Percentiles rank a stretch among this genome's conserved stretches.
These are phyloP conservation scores for Tinea pellionella DNA, from an alignment of 2,888 invertebrate species.

Conservation along the genomic window DNA sequence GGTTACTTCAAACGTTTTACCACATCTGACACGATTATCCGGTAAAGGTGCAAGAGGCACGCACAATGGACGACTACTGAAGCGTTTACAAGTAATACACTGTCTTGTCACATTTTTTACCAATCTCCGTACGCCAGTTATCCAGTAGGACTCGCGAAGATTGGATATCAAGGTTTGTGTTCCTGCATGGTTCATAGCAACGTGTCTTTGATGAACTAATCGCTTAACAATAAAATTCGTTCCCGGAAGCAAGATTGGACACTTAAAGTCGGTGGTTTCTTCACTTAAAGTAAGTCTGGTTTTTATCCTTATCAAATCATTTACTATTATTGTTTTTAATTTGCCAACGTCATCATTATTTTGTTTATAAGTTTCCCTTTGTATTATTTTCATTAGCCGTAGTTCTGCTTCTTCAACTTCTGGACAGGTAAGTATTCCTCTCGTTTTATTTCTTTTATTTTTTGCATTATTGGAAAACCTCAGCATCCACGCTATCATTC, in stretches of 20 bases:
- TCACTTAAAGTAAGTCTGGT: not conserved
- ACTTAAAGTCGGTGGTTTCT: not conserved
- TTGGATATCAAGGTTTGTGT: not conserved
- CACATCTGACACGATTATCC: not conserved
- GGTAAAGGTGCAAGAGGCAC: not conserved
- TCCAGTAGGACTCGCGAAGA: slow-evolving; percentile 14
- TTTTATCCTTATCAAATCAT: not conserved
- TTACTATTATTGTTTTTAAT: not conserved
- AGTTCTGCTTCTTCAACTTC: not conserved
- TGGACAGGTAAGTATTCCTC: not conserved
- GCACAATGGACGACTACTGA: not conserved
- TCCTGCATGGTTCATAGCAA: slow-evolving; percentile 13
- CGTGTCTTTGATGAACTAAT: slow-evolving; percentile 6
- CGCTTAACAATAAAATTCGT: slow-evolving; percentile 8
- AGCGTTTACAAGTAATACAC: not conserved
- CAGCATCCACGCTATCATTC: slow-evolving; percentile 12
- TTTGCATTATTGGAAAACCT: not conserved
- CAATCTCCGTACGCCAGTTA: not conserved
- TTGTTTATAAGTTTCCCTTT: not conserved
- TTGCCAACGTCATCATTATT: not conserved
- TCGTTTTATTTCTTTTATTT: not conserved
- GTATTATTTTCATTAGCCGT: not conserved
- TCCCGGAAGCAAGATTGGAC: slow-evolving; percentile 6
- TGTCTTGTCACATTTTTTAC: not conserved
- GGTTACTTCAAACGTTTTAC: not conserved